phyloP scores from a whole-genome alignment of 2,797 vertebrate species.

The Argentina silus region DNA sequence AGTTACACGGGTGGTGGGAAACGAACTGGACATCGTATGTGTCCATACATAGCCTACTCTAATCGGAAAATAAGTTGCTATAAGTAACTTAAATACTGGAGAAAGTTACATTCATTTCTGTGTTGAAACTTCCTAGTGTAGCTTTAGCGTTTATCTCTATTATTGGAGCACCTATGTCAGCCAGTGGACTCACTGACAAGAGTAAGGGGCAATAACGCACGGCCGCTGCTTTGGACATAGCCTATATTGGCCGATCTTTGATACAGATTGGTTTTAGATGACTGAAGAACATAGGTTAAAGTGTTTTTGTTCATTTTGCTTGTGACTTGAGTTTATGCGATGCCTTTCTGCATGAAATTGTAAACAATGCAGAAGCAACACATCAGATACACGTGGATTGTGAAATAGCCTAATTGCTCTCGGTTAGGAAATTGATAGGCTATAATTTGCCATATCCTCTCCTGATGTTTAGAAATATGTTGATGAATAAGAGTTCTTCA shows the following conservation, averaged over 20 bases:
- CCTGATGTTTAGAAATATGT: too few relatives aligned
- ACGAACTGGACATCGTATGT: background rate
- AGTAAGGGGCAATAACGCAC: too few relatives aligned
- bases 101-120: background rate
- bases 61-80: background rate
- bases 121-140: background rate
- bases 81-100: background rate
- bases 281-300: background rate
- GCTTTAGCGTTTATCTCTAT: too few relatives aligned
- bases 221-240: background rate
- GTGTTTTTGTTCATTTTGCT: background rate
- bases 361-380: background rate
- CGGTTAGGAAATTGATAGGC: too few relatives aligned
- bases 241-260: background rate
- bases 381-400: constrained; percentile 7
- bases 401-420: background rate
- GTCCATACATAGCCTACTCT: background rate
- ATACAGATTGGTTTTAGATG: background rate
- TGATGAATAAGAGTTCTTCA: too few relatives aligned
- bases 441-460: too few relatives aligned
- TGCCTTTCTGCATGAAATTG: background rate
- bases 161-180: too few relatives aligned
- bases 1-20: background rate
- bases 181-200: too few relatives aligned
- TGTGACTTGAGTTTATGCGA: background rate